phyloP scores from a whole-genome alignment of 2,113 vertebrate species.

The Sylvia atricapilla region DNA sequence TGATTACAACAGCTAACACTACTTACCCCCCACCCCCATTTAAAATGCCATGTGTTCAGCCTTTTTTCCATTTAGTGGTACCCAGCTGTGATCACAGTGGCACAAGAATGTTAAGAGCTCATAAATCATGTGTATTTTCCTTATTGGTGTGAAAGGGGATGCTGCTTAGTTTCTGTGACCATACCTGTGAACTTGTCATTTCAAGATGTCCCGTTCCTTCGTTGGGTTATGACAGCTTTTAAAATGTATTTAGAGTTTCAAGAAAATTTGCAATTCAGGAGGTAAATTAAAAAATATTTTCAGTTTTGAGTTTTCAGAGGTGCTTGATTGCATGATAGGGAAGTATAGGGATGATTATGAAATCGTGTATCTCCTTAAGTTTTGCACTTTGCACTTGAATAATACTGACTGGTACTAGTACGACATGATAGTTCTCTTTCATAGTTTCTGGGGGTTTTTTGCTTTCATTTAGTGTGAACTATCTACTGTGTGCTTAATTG shows the following conservation, averaged over 20 bases:
- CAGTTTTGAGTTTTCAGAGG: neutral
- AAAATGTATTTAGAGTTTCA: neutral
- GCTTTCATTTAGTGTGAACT: neutral
- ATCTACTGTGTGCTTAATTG: neutral
- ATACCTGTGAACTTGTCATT: neutral
- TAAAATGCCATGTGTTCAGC: constrained; percentile 28
- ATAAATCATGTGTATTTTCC: neutral
- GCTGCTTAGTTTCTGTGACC: neutral
- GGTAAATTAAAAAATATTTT: neutral
- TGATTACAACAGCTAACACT: constrained; percentile 46
- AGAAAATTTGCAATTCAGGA: neutral
- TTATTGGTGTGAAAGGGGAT: neutral
- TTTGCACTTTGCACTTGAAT: neutral
- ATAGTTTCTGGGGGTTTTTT: rapidly evolving
- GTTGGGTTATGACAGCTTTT: neutral
- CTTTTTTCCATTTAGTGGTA: neutral
- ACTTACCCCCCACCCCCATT: neutral
- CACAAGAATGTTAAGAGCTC: neutral
- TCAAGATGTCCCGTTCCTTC: neutral
- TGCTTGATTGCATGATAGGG: neutral
- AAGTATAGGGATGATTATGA: neutral
- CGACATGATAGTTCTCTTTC: neutral
- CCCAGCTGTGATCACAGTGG: neutral
- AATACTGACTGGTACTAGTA: neutral
- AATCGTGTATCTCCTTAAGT: neutral